Evolutionary conservation across 2,113 vertebrate species (phyloP).

Genomic region (Psettodes erumei): DNA sequence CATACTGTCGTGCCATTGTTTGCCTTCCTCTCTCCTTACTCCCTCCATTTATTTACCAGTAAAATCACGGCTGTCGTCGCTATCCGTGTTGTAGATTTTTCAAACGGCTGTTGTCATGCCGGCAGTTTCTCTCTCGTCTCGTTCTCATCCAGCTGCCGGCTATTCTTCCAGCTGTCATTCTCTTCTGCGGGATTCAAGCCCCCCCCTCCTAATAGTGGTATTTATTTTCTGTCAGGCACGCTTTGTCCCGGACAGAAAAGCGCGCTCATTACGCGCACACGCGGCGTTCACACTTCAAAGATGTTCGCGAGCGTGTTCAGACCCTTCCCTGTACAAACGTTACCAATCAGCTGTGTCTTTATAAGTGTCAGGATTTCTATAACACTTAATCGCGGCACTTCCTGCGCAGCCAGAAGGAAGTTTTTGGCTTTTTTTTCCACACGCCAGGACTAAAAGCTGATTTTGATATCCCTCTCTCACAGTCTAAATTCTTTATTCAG

Average conservation of each 20-base stretch:
- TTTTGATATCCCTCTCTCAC: not conserved
- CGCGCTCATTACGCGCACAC: slow-evolving; percentile 42
- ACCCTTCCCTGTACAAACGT: not conserved
- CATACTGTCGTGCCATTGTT: not conserved
- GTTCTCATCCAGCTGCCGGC: slow-evolving; percentile 48
- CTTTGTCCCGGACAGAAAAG: slow-evolving; percentile 57
- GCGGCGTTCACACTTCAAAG: slow-evolving; percentile 24
- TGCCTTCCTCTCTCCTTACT: not conserved
- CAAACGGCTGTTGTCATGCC: slow-evolving; percentile 32
- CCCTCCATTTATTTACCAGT: slow-evolving; percentile 13
- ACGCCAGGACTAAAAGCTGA: too few species aligned
- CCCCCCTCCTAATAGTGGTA: slow-evolving; percentile 53
- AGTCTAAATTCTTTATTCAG: not conserved
- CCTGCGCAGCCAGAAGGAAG: not conserved
- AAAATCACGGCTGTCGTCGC: slow-evolving; percentile 5
- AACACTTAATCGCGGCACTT: not conserved
- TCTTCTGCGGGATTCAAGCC: slow-evolving; percentile 37
- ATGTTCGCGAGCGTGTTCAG: slow-evolving; percentile 8
- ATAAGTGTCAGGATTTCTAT: not conserved
- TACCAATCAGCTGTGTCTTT: slow-evolving; percentile 20
- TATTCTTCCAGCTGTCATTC: slow-evolving; percentile 63
- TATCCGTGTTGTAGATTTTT: not conserved
- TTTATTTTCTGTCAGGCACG: slow-evolving; percentile 64
- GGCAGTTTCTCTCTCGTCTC: slow-evolving; percentile 15
- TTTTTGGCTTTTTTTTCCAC: not conserved